phyloP scores from a whole-genome alignment of 2,797 vertebrate genomes.

The Peromyscus attwateri region DNA sequence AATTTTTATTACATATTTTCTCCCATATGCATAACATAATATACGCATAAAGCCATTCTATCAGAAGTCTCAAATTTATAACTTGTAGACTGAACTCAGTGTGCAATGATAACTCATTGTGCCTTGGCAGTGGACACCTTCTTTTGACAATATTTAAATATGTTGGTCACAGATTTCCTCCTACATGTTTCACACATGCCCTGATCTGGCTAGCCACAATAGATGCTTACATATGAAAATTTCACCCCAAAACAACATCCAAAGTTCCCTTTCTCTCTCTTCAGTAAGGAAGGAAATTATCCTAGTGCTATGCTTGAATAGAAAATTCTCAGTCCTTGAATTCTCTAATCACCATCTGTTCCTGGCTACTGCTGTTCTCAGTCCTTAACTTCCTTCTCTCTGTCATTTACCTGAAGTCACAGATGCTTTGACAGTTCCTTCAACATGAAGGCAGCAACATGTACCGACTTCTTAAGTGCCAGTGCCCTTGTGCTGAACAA shows the following conservation, averaged over 20 bases:
- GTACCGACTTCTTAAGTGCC: neutral
- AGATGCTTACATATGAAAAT: constrained; percentile 5
- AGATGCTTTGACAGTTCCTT: neutral
- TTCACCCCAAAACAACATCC: neutral
- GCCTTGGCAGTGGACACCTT: neutral
- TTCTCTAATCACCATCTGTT: neutral
- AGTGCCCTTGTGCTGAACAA: neutral
- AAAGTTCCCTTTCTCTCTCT: neutral
- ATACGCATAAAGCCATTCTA: neutral
- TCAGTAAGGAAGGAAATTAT: neutral
- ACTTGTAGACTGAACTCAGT: neutral
- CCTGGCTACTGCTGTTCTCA: neutral
- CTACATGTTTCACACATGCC: neutral
- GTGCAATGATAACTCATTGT: neutral
- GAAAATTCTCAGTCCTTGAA: neutral
- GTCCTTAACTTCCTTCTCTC: neutral
- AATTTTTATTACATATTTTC: neutral
- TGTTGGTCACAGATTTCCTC: neutral
- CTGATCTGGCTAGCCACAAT: neutral
- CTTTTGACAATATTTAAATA: neutral
- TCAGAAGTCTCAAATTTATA: neutral
- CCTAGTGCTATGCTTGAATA: neutral
- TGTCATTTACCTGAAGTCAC: neutral
- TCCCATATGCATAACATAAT: neutral
- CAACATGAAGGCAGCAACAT: neutral